These are phyloP conservation scores for Lycodopsis pacificus DNA, from an alignment of 2,797 vertebrate species.

Conservation along the genomic window DNA sequence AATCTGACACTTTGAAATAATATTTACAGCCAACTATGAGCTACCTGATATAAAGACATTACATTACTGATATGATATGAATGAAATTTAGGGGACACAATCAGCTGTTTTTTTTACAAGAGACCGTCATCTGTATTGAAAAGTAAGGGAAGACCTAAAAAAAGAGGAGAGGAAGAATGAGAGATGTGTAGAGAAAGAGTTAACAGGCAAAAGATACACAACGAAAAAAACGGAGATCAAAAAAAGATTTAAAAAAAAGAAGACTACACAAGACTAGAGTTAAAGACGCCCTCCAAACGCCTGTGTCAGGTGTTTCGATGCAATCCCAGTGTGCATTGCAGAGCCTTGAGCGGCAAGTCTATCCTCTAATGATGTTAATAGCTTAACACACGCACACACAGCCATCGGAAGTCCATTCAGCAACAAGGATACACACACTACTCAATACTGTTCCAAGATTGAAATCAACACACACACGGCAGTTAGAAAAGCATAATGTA, in stretches of 20 bases:
- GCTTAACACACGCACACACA: conserved; percentile 28
- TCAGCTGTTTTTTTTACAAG: no score
- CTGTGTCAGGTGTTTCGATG: neutral
- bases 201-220: no score
- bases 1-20: no score
- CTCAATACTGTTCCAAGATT: neutral
- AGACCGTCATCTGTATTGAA: no score
- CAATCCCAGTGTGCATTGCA: conserved; percentile 51
- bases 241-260: no score
- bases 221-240: neutral
- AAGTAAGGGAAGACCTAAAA: no score
- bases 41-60: no score
- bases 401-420: conserved; percentile 1
- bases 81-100: no score
- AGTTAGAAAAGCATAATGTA: conserved; percentile 11
- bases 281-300: neutral
- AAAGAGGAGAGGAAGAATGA: no score
- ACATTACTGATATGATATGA: no score
- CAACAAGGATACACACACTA: conserved; percentile 6
- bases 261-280: neutral
- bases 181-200: neutral
- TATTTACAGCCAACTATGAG: no score
- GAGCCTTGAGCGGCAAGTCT: conserved; percentile 22
- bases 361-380: conserved; percentile 26
- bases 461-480: neutral